phyloP scores from a whole-genome alignment of 2,888 invertebrate genomes.

The Hyalella azteca region DNA sequence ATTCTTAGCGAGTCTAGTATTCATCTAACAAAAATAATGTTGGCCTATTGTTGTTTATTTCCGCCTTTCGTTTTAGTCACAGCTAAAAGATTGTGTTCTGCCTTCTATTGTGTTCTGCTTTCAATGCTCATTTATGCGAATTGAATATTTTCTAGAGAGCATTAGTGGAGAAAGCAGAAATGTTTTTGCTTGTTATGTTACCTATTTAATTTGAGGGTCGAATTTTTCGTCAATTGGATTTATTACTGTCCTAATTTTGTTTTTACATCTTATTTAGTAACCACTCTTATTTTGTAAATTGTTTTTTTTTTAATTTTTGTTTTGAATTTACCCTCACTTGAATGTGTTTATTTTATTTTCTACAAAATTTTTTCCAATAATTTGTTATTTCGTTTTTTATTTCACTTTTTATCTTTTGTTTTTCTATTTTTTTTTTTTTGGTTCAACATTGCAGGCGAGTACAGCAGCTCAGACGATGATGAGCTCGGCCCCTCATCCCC shows the following conservation, averaged over 20 bases:
- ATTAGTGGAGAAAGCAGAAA: not conserved
- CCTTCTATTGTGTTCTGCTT: not conserved
- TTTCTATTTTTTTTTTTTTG: not conserved
- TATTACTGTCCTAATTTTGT: not conserved
- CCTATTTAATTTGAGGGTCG: not conserved
- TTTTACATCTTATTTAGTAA: not conserved
- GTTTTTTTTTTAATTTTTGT: not conserved
- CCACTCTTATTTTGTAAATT: not conserved
- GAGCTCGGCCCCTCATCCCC: not conserved
- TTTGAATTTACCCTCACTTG: not conserved
- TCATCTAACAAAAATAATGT: too few species aligned
- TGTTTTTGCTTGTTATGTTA: not conserved
- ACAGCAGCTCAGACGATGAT: not conserved
- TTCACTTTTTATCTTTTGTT: not conserved
- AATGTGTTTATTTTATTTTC: not conserved
- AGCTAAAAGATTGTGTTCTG: not conserved
- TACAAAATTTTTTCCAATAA: not conserved
- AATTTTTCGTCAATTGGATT: not conserved
- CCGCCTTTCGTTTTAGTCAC: not conserved
- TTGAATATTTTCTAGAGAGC: not conserved
- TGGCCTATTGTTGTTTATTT: too few species aligned
- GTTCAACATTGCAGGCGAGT: slow-evolving; percentile 4
- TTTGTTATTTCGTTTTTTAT: not conserved
- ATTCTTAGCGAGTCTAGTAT: too few species aligned
- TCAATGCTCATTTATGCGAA: not conserved